Conservation (phyloP, 2,888 invertebrate species). For the Pristionchus maxplancki region DNA sequence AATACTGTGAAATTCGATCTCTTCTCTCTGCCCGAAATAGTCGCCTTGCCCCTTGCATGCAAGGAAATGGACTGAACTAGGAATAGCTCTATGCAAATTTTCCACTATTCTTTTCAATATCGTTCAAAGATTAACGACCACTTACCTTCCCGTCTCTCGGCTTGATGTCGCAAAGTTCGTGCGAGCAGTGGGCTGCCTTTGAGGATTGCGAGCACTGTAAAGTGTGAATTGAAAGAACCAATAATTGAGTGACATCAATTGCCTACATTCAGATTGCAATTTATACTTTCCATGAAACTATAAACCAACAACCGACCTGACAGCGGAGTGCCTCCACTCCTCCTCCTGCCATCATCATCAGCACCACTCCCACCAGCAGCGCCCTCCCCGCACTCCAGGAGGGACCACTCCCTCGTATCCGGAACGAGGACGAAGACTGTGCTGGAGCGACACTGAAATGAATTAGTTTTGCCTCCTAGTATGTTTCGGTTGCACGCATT, state of each 20-base stretch:
- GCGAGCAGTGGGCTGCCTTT: slow-evolving; percentile 24
- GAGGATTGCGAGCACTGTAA: slow-evolving; percentile 33
- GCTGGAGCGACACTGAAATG: background rate
- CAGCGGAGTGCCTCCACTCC: slow-evolving; percentile 21
- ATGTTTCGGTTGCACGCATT: too few species aligned
- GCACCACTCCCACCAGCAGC: background rate
- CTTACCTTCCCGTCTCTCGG: slow-evolving; percentile 37
- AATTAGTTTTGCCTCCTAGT: too few species aligned
- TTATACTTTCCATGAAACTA: too few species aligned
- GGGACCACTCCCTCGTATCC: background rate
- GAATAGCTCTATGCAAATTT: background rate
- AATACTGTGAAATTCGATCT: background rate
- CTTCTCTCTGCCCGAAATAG: background rate
- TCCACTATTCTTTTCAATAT: background rate
- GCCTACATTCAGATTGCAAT: too few species aligned
- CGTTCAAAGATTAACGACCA: slow-evolving; percentile 3
- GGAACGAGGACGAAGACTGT: background rate
- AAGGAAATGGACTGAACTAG: background rate
- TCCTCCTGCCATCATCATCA: background rate
- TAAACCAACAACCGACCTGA: too few species aligned
- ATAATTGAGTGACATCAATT: too few species aligned
- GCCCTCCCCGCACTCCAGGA: background rate
- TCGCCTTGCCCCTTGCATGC: background rate
- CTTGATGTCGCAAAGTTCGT: slow-evolving; percentile 43
- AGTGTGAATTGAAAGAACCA: too few species aligned